Evolutionary conservation across 2,888 invertebrate genomes (phyloP).

Genomic region (Sicus ferrugineus): DNA sequence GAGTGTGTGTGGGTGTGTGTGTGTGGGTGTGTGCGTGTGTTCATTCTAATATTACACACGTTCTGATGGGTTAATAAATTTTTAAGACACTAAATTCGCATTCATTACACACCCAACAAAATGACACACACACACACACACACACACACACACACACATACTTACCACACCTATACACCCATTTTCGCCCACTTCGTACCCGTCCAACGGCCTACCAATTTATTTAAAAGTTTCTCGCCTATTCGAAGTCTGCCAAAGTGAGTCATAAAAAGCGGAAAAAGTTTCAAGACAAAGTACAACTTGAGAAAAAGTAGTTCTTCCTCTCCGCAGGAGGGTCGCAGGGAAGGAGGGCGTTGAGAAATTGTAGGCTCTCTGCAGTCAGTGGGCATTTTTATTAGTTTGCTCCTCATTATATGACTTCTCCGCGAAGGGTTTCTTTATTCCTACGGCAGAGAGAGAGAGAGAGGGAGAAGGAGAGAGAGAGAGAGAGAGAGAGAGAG

Average conservation of each 20-base stretch:
- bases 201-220: too few species aligned
- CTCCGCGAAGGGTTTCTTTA: background rate
- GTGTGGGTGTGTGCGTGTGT: background rate
- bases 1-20: background rate
- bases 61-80: conserved; percentile 62
- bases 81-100: conserved; percentile 45
- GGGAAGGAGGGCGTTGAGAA: background rate
- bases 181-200: too few species aligned
- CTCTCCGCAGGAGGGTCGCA: too few species aligned
- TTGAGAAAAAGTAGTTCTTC: too few species aligned
- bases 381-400: conserved; percentile 11
- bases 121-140: background rate
- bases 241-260: conserved; percentile 20
- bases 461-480: background rate
- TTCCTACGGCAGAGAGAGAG: background rate
- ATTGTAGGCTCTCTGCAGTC: background rate
- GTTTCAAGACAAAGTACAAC: background rate
- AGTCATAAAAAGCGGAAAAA: conserved; percentile 10
- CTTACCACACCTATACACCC: background rate
- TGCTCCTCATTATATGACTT: background rate
- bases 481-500: too few species aligned
- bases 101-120: background rate
- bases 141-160: background rate
- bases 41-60: conserved; percentile 16
- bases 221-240: conserved; percentile 24